Base-by-base conservation (phyloP, 2,797 vertebrate genomes). In the Luscinia luscinia region DNA sequence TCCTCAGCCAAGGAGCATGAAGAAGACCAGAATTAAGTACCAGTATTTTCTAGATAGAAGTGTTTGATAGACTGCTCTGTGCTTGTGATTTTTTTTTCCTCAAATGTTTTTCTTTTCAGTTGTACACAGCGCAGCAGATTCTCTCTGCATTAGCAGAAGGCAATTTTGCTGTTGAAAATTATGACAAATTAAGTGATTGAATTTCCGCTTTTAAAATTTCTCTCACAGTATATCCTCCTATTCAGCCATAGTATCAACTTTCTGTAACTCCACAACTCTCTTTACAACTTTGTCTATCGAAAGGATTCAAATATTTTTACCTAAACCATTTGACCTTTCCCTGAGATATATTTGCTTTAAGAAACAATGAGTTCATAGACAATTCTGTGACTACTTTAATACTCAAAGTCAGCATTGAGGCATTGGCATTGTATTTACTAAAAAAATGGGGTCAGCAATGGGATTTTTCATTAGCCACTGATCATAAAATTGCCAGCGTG, bases 1-100 rank as follows among this genome's bases (percentile, higher is more conserved):
- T 96, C 84, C 89, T 95, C 91, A 95, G 93, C 91, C 95, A 94
- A 96, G 74, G 91, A 96, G 85, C 85, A 46, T 96, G 93, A 94
- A 93, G 93, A 95, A 87, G 89, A 94, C 87, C 89, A 91, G 95
- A 96, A 96, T 96, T 95, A 96, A 94, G 67, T 69, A 34, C 82
- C 76, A 88, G 63, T 90, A 84, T 95, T 97, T 96, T 97, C 91
- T 88, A 82, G 87, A 94, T 76, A 59, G 73, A 88, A 93, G 36
- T 66, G 74, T 90, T 88, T 94, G 80, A 93, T 57, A 90, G 38
- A 82, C 77, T 90, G 83, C 77, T 95, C 68, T 84, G 48, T 89
- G 83, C 67, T 89, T 15, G 8, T 63, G 27, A 21, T 38, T 38
- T 59, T 85, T 51, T 86, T 88, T 77, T 45, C 51, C 83, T 88